phyloP scores from a whole-genome alignment of 2,797 vertebrate genomes.

The Anguilla obscura region DNA sequence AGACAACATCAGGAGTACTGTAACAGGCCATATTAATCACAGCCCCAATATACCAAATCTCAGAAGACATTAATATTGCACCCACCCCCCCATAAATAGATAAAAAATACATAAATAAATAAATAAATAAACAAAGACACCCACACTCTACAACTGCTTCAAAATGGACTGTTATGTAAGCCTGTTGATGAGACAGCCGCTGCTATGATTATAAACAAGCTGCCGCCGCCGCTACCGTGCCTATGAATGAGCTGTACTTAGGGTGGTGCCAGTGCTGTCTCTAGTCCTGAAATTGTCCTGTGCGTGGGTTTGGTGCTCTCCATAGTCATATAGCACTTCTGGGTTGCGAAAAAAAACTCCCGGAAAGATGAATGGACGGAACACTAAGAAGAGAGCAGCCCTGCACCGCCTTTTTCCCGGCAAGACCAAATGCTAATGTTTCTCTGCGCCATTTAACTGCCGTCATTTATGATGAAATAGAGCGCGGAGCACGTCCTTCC shows the following conservation, averaged over 20 bases:
- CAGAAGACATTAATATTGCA: neutral
- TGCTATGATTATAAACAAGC: no score
- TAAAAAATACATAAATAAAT: no score
- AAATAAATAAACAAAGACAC: no score
- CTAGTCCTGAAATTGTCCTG: neutral
- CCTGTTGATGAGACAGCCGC: no score
- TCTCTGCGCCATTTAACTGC: slow-evolving; percentile 7
- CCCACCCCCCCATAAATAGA: neutral
- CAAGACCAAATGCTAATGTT: neutral
- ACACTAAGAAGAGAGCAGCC: neutral
- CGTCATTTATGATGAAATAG: neutral
- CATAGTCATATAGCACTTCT: neutral
- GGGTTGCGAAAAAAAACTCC: neutral
- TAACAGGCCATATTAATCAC: neutral
- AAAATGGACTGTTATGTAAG: no score
- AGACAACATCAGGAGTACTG: neutral
- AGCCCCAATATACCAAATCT: neutral
- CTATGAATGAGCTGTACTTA: no score
- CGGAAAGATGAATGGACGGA: neutral
- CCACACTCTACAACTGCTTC: no score
- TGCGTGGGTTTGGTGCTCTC: neutral
- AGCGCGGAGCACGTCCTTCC: neutral
- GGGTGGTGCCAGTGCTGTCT: neutral
- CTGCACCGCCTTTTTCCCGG: no score
- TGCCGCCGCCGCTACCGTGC: no score